Evolutionary conservation across 2,888 invertebrate genomes (phyloP).

Genomic region (Coleophora flavipennella): DNA sequence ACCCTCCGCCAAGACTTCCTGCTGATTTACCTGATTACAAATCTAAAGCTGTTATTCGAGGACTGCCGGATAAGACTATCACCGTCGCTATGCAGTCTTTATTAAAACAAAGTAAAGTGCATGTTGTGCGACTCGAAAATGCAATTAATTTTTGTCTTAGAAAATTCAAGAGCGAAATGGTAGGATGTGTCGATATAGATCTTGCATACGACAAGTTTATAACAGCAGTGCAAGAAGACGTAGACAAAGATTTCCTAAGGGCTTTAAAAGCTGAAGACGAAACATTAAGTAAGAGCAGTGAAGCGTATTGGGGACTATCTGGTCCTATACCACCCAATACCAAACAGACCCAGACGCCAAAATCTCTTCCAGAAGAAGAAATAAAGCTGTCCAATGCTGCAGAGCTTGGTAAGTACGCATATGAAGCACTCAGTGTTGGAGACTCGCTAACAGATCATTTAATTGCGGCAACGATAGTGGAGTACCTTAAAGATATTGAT

Average conservation of each 20-base stretch:
- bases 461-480: constrained; percentile 70
- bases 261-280: constrained; percentile 49
- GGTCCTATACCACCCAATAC: constrained; percentile 38
- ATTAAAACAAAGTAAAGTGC: constrained; percentile 47
- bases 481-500: constrained; percentile 68
- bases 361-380: constrained; percentile 71
- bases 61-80: constrained; percentile 51
- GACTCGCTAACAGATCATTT: constrained; percentile 69
- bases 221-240: constrained; percentile 32
- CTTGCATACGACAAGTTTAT: constrained; percentile 50
- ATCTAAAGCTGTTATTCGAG: constrained; percentile 53
- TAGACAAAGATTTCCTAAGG: constrained; percentile 45
- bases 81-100: constrained; percentile 51
- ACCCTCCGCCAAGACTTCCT: constrained; percentile 37
- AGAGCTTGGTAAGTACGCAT: constrained; percentile 68
- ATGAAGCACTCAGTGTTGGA: constrained; percentile 68
- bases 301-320: constrained; percentile 27
- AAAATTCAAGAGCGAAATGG: constrained; percentile 66
- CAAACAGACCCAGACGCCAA: constrained; percentile 75
- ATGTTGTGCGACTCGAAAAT: constrained; percentile 54
- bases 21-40: constrained; percentile 46
- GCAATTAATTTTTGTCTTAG: constrained; percentile 74
- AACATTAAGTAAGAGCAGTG: constrained; percentile 31
- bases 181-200: constrained; percentile 62
- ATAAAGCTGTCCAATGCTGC: constrained; percentile 62